phyloP scores from a whole-genome alignment of 2,113 vertebrate genomes.

The Butorides virescens region DNA sequence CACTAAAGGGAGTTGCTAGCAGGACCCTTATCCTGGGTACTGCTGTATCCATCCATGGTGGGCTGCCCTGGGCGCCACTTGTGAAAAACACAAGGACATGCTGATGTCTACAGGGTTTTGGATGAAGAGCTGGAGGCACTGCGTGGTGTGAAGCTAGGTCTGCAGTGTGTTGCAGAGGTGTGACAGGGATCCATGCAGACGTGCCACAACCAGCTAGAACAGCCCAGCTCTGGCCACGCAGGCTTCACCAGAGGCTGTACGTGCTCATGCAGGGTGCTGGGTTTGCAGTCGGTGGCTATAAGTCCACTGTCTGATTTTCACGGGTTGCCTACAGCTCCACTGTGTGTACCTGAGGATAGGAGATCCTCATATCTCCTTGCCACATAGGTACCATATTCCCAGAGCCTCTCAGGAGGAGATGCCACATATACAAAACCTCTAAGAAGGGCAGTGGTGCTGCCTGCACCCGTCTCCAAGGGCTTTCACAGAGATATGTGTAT shows the following conservation, averaged over 20 bases:
- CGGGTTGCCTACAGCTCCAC: rapidly evolving
- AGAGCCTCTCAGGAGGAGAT: background rate
- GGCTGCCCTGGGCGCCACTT: background rate
- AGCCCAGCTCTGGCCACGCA: background rate
- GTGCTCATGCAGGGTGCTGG: background rate
- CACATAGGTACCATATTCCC: background rate
- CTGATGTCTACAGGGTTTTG: background rate
- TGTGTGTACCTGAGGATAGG: background rate
- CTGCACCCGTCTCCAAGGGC: background rate
- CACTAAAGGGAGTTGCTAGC: background rate
- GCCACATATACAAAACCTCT: background rate
- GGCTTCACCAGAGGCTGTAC: background rate
- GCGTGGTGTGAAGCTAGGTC: background rate
- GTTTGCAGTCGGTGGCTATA: background rate
- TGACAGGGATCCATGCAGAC: background rate
- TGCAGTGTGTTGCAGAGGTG: rapidly evolving
- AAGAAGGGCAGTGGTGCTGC: background rate
- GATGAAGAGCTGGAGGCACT: background rate
- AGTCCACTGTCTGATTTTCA: background rate
- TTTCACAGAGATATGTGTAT: background rate
- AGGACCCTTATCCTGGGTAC: background rate
- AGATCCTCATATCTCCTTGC: background rate
- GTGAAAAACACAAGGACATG: background rate
- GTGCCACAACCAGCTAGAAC: background rate
- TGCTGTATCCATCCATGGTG: background rate